Evolutionary conservation across 2,113 vertebrate species (phyloP).

Genomic region (Engystomops pustulosus): DNA sequence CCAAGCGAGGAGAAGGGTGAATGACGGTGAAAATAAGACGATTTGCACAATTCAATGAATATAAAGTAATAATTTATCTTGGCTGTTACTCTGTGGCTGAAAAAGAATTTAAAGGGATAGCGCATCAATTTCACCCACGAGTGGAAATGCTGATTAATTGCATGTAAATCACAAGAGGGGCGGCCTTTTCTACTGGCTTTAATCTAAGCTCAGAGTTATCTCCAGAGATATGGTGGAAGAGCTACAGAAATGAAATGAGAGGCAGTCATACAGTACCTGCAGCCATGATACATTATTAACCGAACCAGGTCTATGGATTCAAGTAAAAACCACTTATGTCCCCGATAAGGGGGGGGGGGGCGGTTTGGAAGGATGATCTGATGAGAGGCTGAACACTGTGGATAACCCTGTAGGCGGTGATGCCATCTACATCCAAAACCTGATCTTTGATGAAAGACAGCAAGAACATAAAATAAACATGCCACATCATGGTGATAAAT

Average conservation of each 20-base stretch:
- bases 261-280: neutral
- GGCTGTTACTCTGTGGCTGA: neutral
- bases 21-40: neutral
- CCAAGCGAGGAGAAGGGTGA: neutral
- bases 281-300: neutral
- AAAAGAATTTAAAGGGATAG: constrained; percentile 16
- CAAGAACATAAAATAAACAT: no score
- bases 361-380: neutral
- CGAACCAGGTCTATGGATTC: neutral
- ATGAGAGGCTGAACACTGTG: neutral
- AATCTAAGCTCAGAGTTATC: neutral
- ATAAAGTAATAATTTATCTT: neutral
- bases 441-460: no score
- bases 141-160: constrained; percentile 49
- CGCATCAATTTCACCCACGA: constrained; percentile 53
- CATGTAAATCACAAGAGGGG: constrained; percentile 27
- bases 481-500: no score
- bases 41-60: constrained; percentile 32
- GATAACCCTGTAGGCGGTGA: neutral
- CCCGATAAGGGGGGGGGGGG: neutral
- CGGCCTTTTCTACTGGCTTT: neutral
- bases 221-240: neutral
- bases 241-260: neutral
- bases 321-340: neutral
- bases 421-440: no score